phyloP scores from a whole-genome alignment of 2,113 vertebrate genomes.

The Rhodinocichla rosea region DNA sequence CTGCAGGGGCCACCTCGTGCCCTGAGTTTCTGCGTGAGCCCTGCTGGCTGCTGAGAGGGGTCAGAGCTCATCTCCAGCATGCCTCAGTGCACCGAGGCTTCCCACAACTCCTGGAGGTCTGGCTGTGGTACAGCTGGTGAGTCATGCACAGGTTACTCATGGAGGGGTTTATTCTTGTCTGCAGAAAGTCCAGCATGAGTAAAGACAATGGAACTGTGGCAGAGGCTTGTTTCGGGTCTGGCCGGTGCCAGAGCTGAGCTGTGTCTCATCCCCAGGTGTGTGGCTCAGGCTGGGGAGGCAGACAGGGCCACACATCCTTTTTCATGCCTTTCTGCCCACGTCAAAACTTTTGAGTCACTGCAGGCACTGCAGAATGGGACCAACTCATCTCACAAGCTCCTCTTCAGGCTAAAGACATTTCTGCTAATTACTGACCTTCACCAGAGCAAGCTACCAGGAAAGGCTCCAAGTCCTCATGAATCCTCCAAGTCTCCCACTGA shows the following conservation, averaged over 20 bases:
- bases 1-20: not conserved
- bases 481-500: not conserved
- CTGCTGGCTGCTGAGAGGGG: not conserved
- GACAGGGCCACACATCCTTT: not conserved
- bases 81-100: not conserved
- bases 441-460: not conserved
- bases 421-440: not conserved
- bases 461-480: not conserved
- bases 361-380: not conserved
- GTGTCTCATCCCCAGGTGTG: not conserved
- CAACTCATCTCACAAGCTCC: not conserved
- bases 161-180: not conserved
- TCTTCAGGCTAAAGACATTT: not conserved
- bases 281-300: not conserved
- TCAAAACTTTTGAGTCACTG: not conserved
- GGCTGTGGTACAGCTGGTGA: not conserved
- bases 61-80: not conserved
- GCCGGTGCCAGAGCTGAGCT: not conserved
- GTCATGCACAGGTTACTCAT: constrained; percentile 43
- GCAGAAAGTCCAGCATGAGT: not conserved
- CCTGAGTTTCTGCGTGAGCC: not conserved
- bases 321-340: not conserved
- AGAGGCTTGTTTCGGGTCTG: not conserved
- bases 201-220: not conserved
- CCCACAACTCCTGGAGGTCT: not conserved